Evolutionary conservation across 2,113 vertebrate species (phyloP), one percentile per base, ranked within the genome.

Genomic region (Saiga tatarica): DNA sequence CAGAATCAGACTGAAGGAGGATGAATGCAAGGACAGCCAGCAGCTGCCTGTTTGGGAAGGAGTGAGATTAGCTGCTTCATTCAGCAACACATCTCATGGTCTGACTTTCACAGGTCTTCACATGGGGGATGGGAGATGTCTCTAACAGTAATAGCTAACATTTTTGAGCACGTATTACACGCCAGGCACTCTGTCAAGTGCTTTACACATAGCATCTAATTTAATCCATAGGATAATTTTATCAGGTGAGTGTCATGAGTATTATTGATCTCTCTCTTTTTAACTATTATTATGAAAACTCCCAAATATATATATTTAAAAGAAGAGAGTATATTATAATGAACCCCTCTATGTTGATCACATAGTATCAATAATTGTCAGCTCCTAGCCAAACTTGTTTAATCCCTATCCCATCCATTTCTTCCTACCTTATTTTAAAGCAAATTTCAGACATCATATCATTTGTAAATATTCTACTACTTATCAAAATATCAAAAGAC

Each of bases 371-470:
- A 52, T 26, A 55, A 45, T 30, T 94, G 53, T 78, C 50, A 82
- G 19, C n/a, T 91, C 13, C 21, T 42, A 82, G 23, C 23, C 86
- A 93, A 45, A 62, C 25, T 95, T 88, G 6, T 39, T 82, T 93
- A n/a, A 85, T 87, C 23, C 84, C 25, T 95, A 76, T 14, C 10
- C 16, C 25, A 79, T 71, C 45, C 14, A 85, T 55, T 84, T 89
- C 52, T 10, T 93, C 52, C 33, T 91, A 16, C 45, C n/a, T 92
- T 28, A 82, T 52, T 97, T 82, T 90, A 36, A 97, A 87, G 88
- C 45, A 93, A 92, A 94, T 93, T 21, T 95, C 36, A 90, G 60
- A 47, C 23, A 62, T 47, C 15, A 28, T 55, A 87, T 74, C 13
- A 45, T 93, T 87, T 81, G 13, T 88, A 79, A 85, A 91, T 33